Evolutionary conservation across 2,113 vertebrate species (phyloP).

Genomic region (Nicator chloris): DNA sequence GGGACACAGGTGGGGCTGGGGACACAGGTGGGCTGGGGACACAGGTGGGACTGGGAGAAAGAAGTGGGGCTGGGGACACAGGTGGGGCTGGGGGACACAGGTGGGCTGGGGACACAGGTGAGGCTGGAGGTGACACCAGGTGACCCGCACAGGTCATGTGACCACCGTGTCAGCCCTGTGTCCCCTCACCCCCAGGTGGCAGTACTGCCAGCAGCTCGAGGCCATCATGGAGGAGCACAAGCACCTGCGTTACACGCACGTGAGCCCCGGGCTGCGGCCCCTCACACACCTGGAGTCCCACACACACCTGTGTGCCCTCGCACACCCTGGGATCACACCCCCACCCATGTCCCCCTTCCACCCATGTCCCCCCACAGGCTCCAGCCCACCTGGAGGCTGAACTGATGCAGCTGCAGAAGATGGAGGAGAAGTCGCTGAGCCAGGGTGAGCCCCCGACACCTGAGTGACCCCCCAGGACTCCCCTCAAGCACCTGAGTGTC

Average conservation of each 20-base stretch:
- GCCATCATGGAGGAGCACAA: not conserved
- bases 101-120: not conserved
- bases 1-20: not conserved
- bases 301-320: not conserved
- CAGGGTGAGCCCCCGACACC: not conserved
- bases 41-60: not conserved
- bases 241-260: not conserved
- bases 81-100: no score
- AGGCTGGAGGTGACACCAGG: not conserved
- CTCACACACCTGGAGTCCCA: no score
- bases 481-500: not conserved
- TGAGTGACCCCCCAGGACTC: not conserved
- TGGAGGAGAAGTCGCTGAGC: not conserved
- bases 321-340: no score
- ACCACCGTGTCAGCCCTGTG: not conserved
- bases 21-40: not conserved
- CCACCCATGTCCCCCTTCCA: no score
- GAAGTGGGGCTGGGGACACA: not conserved
- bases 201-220: not conserved
- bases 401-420: not conserved
- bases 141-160: not conserved
- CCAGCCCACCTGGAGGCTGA: not conserved
- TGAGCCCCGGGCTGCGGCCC: not conserved
- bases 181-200: not conserved
- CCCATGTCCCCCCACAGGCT: not conserved